Conservation (phyloP, 2,113 vertebrate genomes). For the Dromiciops gliroides region DNA sequence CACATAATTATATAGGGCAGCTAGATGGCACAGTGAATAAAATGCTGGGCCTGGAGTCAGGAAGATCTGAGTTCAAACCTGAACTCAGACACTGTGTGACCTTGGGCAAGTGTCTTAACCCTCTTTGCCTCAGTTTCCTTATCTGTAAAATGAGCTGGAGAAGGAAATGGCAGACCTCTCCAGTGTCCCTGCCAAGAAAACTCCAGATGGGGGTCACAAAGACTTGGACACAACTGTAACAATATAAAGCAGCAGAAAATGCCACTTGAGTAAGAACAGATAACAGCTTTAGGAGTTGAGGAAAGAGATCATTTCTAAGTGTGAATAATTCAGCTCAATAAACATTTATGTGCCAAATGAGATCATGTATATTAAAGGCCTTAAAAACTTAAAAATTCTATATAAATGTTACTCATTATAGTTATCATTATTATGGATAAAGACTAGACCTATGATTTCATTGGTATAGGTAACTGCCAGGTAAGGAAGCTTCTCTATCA, state of each 20-base stretch:
- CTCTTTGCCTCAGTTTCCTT: background rate
- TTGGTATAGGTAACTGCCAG: background rate
- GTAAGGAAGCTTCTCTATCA: background rate
- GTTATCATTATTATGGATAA: background rate
- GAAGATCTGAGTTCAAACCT: background rate
- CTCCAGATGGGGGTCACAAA: background rate
- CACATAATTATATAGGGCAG: background rate
- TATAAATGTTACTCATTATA: background rate
- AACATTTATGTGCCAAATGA: background rate
- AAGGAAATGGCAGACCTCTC: background rate
- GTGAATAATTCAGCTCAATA: background rate
- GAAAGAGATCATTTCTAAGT: background rate
- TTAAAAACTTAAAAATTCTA: background rate
- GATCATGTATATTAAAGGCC: background rate
- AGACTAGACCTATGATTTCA: background rate
- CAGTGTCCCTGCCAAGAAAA: background rate
- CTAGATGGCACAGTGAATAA: background rate
- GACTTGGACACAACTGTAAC: background rate
- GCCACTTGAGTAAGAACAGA: background rate
- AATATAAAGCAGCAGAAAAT: background rate
- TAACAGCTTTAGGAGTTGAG: background rate
- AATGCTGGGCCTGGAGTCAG: background rate
- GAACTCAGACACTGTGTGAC: background rate
- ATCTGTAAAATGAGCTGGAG: background rate
- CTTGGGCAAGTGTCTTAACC: background rate